These are phyloP conservation scores for Euwallacea similis DNA, from an alignment of 1,140 invertebrate species.

Conservation along the genomic window DNA sequence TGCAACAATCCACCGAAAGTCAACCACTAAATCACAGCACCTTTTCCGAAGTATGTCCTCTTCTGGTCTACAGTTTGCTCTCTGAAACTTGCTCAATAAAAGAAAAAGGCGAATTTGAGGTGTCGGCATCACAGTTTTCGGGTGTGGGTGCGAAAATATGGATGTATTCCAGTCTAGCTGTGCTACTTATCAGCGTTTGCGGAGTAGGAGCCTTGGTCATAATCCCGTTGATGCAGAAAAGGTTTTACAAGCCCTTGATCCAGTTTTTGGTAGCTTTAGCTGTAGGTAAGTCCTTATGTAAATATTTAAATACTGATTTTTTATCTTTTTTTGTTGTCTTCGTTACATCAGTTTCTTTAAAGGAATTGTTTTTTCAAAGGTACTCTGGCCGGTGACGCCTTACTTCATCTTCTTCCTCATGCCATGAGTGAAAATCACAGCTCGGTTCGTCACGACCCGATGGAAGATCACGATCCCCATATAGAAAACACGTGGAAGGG, in stretches of 20 bases:
- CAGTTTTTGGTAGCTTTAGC: constrained; percentile 91
- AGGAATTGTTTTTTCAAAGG: constrained; percentile 25
- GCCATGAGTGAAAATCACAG: constrained; percentile 58
- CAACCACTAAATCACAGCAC: constrained; percentile 31
- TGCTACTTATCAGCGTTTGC: constrained; percentile 80
- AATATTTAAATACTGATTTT: background rate
- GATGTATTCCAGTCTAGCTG: constrained; percentile 78
- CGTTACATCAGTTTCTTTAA: background rate
- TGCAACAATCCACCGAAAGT: constrained; percentile 17
- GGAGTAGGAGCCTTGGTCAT: constrained; percentile 82
- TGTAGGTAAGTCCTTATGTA: constrained; percentile 61
- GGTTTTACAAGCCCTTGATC: constrained; percentile 85
- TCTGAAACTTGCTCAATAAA: constrained; percentile 31
- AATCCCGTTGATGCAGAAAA: constrained; percentile 86
- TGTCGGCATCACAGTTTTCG: constrained; percentile 9
- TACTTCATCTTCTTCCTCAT: constrained; percentile 91
- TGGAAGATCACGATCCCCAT: constrained; percentile 55
- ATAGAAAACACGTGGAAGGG: constrained; percentile 80
- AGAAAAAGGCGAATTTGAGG: constrained; percentile 8
- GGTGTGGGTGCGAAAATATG: constrained; percentile 56
- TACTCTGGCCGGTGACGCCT: constrained; percentile 86
- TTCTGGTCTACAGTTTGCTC: constrained; percentile 46
- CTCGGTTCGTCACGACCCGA: constrained; percentile 51
- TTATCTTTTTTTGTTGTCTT: background rate
- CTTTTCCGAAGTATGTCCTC: constrained; percentile 46